These are phyloP conservation scores for Pogonomyrmex californicus DNA, from an alignment of 1,140 invertebrate genomes.

Conservation along the genomic window DNA sequence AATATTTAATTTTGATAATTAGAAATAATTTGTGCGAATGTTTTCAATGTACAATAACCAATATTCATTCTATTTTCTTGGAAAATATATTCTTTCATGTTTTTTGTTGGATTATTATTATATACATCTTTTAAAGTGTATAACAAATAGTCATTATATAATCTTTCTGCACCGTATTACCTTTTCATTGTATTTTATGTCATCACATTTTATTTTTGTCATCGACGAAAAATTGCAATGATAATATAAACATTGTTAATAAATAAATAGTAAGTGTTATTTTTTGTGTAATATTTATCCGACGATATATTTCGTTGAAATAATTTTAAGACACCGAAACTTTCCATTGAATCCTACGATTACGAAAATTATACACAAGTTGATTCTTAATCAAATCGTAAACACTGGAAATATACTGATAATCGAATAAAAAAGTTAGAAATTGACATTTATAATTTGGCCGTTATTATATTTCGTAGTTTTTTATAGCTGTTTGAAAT, in stretches of 20 bases:
- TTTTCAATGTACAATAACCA: neutral
- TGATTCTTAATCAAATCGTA: neutral
- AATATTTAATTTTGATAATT: constrained; percentile 4
- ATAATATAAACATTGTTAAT: neutral
- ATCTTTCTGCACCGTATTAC: neutral
- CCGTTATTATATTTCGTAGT: too few relatives aligned
- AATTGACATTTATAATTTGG: neutral
- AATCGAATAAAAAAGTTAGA: neutral
- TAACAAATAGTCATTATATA: neutral
- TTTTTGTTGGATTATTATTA: neutral
- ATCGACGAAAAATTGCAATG: too few relatives aligned
- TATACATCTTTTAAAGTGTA: neutral
- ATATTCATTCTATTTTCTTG: neutral
- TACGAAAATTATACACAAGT: neutral
- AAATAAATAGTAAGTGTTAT: neutral
- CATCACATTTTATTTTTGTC: neutral
- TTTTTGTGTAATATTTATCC: neutral
- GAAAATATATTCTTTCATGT: neutral
- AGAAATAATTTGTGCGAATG: neutral
- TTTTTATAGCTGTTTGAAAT: neutral
- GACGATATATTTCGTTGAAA: neutral
- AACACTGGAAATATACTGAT: neutral
- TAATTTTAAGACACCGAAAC: neutral
- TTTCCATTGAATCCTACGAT: neutral
- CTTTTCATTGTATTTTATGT: neutral